These are phyloP conservation scores for Bothrops alternatus DNA, from an alignment of 2,797 vertebrate genomes.

Conservation along the genomic window DNA sequence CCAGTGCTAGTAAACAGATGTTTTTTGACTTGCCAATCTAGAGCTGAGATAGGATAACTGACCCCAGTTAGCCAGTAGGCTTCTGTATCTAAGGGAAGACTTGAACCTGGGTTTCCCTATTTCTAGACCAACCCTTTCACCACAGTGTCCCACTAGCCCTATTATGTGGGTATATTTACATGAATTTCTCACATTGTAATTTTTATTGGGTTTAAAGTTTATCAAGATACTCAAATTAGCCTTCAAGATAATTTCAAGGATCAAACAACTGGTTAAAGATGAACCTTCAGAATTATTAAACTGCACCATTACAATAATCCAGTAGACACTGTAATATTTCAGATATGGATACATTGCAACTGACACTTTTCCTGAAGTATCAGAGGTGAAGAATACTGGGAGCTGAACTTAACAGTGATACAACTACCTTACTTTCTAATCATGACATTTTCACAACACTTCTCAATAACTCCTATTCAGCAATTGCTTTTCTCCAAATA, in stretches of 20 bases:
- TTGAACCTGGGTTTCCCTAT: no score
- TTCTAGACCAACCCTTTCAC: no score
- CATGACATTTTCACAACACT: not conserved
- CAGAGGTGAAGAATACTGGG: no score
- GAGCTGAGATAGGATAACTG: no score
- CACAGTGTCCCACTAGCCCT: no score
- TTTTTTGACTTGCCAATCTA: no score
- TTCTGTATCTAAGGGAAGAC: no score
- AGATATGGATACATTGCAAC: not conserved
- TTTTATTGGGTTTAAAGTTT: not conserved
- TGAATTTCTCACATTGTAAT: no score
- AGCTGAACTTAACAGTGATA: not conserved
- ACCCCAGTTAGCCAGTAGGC: no score
- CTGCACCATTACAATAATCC: not conserved
- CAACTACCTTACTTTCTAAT: not conserved
- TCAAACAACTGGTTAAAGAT: not conserved
- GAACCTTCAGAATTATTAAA: not conserved
- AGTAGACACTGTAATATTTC: no score
- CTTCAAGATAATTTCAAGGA: not conserved
- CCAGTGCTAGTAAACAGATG: no score
- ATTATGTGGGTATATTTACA: no score
- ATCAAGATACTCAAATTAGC: not conserved
- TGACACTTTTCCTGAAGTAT: not conserved
- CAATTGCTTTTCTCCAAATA: not conserved
- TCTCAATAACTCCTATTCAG: not conserved